Evolutionary conservation across 2,113 vertebrate species (phyloP), one percentile per base, ranked within the genome.

Genomic region (Megaptera novaeangliae): DNA sequence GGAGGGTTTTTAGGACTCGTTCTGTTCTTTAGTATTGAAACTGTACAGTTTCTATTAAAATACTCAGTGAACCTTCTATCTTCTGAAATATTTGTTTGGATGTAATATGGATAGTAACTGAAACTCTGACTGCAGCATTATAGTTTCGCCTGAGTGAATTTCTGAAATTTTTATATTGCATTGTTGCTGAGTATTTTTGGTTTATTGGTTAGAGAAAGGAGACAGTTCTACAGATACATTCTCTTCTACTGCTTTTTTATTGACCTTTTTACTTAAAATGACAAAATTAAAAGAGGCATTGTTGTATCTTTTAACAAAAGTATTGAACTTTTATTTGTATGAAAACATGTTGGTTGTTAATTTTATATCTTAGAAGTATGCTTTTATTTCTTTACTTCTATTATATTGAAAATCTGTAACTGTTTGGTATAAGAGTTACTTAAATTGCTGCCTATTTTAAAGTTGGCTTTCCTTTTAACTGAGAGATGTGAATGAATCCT

Each of bases 11-110:
- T 82, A n/a, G 41, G 7, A 91, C 78, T 74, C 75, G 4, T 78
- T 96, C 1, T 94, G 21, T 95, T 96, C 71, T 97, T 83, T 84
- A 15, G 78, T 86, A 81, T 96, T 97, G 55, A 86, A 95, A 57
- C 36, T 95, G 29, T 78, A 5, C 96, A 27, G 34, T 93, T 27
- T 95, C n/a, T 74, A 89, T 97, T 84, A 91, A 97, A 96, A 93
- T 84, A 84, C 12, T 81, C 59, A 75, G 7, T 88, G 52, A 57
- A 68, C 1, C 20, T 78, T 96, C 55, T 93, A 17, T 83, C n/a
- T 90, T 94, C 91, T 81, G 69, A 91, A 96, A 66, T 29, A 36
- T 44, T 81, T 84, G 17, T 52, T 81, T 84, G 17, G 0, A 71
- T 81, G 31, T 87, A 96, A 77, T 88, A 69, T 87, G 39, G 41